Evolutionary conservation across 2,888 invertebrate species (phyloP), one percentile per base, ranked within the genome.

Genomic region (Chromoteleia sp.): DNA sequence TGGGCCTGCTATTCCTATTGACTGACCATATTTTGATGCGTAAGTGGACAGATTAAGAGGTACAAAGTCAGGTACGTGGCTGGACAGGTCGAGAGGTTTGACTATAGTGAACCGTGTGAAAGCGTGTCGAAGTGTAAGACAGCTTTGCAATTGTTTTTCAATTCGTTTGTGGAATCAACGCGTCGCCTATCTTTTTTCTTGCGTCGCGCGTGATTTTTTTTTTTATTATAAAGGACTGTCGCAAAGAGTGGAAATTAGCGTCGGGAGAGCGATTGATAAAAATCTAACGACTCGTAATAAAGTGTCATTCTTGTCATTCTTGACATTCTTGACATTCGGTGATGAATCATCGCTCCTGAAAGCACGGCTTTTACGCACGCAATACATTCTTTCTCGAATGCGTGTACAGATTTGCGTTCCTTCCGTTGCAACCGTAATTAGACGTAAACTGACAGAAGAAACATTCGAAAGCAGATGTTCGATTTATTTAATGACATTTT

Each of bases 311-410:
- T 59, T 59, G 65, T 79, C 65, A 58, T n/a, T n/a, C n/a, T n/a
- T 59, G 67, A 67, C 45, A 61, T 67, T 73, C 73, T 59, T 59
- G 65, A 73, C 65, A 58, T 65, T 54, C 81, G 68, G 50, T 39
- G 52, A 76, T 75, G 75, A 79, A 74, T 79, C 74, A 79, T 74
- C 79, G 67, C 67, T 67, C 52, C 71, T 41, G 50, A 78, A 71
- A 78, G 71, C 78, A 52, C 50, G 50, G 52, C 61, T 79, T 73
- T 74, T 74, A 36, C 63, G 56, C 29, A 43, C 36, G 63, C 68
- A 67, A 59, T 68, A 30, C 68, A 54, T 52, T 56, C 67, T 30
- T 68, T 67, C 36, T 14, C 43, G 43, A 59, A 48, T 68, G 25
- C 50, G 61, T 59, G 45, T 74, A 76, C 5, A 5, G 3, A 25